phyloP scores from a whole-genome alignment of 2,888 invertebrate species.

The Sympetrum striolatum region DNA sequence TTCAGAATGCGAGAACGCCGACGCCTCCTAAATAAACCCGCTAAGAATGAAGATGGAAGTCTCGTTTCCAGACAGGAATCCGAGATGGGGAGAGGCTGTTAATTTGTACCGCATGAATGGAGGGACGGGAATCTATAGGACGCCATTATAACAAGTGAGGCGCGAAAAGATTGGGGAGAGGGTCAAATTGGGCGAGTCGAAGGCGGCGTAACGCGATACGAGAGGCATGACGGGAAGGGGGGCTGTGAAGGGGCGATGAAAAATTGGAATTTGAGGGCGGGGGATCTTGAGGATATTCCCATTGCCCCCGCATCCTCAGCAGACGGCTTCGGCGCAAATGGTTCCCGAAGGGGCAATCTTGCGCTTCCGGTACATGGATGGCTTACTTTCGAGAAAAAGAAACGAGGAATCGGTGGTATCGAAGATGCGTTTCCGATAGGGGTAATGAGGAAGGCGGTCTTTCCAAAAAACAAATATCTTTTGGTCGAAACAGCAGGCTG shows the following conservation, averaged over 20 bases:
- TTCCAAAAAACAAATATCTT: too few relatives aligned
- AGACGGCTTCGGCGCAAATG: background rate
- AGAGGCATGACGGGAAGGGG: background rate
- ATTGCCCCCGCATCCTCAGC: too few relatives aligned
- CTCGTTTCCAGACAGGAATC: background rate
- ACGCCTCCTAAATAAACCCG: background rate
- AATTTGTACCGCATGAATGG: background rate
- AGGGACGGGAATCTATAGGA: background rate
- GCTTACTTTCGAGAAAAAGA: too few relatives aligned
- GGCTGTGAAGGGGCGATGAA: background rate
- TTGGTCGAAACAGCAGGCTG: too few relatives aligned
- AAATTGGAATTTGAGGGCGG: background rate
- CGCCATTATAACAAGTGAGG: constrained; percentile 19
- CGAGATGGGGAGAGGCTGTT: background rate
- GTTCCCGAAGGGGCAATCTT: background rate
- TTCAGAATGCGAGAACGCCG: background rate
- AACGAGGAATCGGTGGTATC: too few relatives aligned
- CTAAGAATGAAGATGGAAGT: background rate
- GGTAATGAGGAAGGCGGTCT: too few relatives aligned
- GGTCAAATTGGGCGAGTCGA: constrained; percentile 23
- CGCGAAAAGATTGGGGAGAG: background rate
- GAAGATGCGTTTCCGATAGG: too few relatives aligned
- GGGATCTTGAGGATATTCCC: too few relatives aligned
- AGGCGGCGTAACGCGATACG: background rate
- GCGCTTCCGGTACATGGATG: too few relatives aligned